These are phyloP conservation scores for Microcebus tavaratra DNA, from an alignment of 2,113 vertebrate species.

Conservation along the genomic window DNA sequence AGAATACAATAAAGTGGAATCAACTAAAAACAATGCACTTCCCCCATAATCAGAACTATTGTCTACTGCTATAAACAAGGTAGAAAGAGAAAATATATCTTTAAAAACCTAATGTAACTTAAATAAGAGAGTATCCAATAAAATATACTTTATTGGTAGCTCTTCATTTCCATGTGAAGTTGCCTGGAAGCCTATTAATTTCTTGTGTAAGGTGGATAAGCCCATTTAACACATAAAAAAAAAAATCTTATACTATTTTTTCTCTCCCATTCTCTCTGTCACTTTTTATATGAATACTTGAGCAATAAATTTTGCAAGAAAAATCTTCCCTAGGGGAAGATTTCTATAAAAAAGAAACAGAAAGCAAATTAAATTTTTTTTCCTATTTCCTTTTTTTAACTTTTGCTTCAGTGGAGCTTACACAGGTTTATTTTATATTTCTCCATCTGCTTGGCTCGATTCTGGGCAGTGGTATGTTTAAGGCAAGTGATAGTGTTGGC, in stretches of 20 bases:
- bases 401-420: slow-evolving; percentile 77
- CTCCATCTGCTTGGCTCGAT: slow-evolving; percentile 80
- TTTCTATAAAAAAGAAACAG: slow-evolving; percentile 56
- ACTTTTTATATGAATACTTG: slow-evolving; percentile 73
- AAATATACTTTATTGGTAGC: slow-evolving; percentile 44
- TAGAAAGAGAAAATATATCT: background rate
- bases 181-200: slow-evolving; percentile 64
- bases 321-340: slow-evolving; percentile 69
- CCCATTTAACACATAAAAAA: slow-evolving; percentile 3
- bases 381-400: background rate
- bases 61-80: background rate
- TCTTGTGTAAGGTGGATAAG: slow-evolving; percentile 42
- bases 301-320: slow-evolving; percentile 75
- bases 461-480: slow-evolving; percentile 65
- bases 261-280: slow-evolving; percentile 32
- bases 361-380: background rate
- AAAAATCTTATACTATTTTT: background rate
- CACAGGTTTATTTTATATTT: slow-evolving; percentile 78
- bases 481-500: slow-evolving; percentile 72
- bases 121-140: background rate
- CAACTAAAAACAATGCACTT: background rate
- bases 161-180: slow-evolving; percentile 53
- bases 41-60: background rate
- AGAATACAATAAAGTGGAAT: background rate
- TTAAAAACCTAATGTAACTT: background rate